phyloP scores from a whole-genome alignment of 2,113 vertebrate species.

The Athene cunicularia region DNA sequence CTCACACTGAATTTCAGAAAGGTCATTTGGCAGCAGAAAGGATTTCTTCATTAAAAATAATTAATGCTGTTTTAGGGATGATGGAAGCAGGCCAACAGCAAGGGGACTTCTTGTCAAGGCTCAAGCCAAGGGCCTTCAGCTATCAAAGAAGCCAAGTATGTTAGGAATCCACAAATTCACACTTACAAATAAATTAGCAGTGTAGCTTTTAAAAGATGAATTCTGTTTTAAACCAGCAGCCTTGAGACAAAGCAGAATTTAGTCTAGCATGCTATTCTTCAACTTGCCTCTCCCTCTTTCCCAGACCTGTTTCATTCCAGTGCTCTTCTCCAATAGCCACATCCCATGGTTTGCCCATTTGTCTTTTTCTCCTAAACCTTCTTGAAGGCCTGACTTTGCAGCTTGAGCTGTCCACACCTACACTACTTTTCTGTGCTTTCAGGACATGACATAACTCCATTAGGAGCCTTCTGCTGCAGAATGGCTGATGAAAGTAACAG shows the following conservation, averaged over 20 bases:
- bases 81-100: constrained; percentile 52
- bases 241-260: constrained; percentile 6
- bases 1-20: constrained; percentile 35
- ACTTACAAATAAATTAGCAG: constrained; percentile 38
- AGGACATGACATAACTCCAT: neutral
- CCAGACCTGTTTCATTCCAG: neutral
- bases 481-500: neutral
- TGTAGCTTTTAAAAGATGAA: constrained; percentile 5
- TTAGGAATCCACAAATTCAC: constrained; percentile 52
- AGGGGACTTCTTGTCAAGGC: constrained; percentile 56
- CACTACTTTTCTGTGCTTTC: neutral
- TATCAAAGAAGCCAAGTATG: constrained; percentile 46
- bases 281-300: neutral
- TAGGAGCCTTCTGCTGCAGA: neutral
- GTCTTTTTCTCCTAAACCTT: neutral
- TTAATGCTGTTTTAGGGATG: constrained; percentile 57
- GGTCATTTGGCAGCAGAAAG: constrained; percentile 57
- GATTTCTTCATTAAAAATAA: constrained; percentile 69
- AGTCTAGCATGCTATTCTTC: neutral
- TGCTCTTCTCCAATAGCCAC: neutral
- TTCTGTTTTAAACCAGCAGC: neutral
- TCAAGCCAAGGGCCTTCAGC: constrained; percentile 52
- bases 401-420: neutral
- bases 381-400: neutral
- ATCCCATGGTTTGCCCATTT: neutral